Evolutionary conservation across 30 jellyfish, hydroid and myxozoan genomes (phyloP).

Genomic region (Cassiopea andromeda): DNA sequence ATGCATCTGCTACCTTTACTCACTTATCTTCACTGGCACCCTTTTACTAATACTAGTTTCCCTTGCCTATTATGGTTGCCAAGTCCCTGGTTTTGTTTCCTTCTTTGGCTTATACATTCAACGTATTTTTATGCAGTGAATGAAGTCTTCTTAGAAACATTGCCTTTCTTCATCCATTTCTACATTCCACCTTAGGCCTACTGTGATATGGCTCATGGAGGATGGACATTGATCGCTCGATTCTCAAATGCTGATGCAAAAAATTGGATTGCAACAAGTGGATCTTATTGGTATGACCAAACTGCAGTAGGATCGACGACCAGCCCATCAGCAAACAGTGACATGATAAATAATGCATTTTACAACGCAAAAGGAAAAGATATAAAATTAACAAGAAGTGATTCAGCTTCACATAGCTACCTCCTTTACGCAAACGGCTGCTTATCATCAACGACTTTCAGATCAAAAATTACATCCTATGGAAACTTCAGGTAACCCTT

Average conservation of each 20-base stretch:
- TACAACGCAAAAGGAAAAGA: constrained; percentile 4
- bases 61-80: too few relatives aligned
- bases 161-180: too few relatives aligned
- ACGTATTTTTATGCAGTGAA: too few relatives aligned
- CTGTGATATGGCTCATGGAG: constrained; percentile 56
- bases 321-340: constrained; percentile 29
- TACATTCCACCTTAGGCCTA: constrained; percentile 23
- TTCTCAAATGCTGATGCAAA: constrained; percentile 66
- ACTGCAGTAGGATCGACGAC: constrained; percentile 36
- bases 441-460: constrained; percentile 11
- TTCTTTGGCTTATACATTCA: too few relatives aligned
- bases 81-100: too few relatives aligned
- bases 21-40: too few relatives aligned
- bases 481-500: constrained; percentile 16
- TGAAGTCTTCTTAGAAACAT: too few relatives aligned
- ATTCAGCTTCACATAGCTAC: background rate
- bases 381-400: constrained; percentile 18
- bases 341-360: constrained; percentile 26
- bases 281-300: constrained; percentile 46
- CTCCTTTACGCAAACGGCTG: constrained; percentile 13
- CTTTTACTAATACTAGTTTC: too few relatives aligned
- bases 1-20: too few relatives aligned
- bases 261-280: constrained; percentile 46
- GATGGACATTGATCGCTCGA: constrained; percentile 74
- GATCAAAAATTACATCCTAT: constrained; percentile 16